Percentiles rank a stretch among this genome's conserved stretches.
Conservation (phyloP, 2,113 vertebrate genomes). For the Hippocampus abdominalis region DNA sequence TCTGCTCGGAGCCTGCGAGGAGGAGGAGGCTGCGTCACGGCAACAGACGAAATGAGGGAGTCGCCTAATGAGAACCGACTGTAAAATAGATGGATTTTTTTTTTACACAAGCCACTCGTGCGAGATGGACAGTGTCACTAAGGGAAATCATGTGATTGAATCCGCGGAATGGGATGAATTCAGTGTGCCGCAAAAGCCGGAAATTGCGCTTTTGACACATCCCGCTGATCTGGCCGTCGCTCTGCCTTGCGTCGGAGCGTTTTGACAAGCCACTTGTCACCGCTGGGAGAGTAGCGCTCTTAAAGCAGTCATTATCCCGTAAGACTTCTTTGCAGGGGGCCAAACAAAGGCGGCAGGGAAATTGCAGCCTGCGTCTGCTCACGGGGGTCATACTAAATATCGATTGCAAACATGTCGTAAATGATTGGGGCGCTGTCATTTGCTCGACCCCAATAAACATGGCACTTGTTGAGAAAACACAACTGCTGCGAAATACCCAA, state of each 20-base stretch:
- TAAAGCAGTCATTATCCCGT: conserved; percentile 81
- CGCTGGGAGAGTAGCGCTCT: conserved; percentile 75
- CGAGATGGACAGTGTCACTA: conserved; percentile 21
- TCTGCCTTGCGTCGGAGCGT: conserved; percentile 63
- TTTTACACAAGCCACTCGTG: conserved; percentile 24
- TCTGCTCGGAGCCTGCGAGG: conserved; percentile 40
- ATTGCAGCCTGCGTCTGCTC: conserved; percentile 71
- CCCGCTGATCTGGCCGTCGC: conserved; percentile 43
- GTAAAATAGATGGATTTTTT: conserved; percentile 25
- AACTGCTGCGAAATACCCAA: conserved; percentile 31
- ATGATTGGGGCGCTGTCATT: conserved; percentile 32
- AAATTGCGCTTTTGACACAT: conserved; percentile 61
- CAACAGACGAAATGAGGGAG: conserved; percentile 29
- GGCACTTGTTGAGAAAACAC: conserved; percentile 24
- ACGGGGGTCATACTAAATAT: conserved; percentile 35
- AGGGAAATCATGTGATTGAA: conserved; percentile 33
- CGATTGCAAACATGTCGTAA: conserved; percentile 40
- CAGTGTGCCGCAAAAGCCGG: conserved; percentile 37
- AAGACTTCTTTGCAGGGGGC: conserved; percentile 76
- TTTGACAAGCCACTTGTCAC: conserved; percentile 72
- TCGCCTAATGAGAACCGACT: conserved; percentile 8
- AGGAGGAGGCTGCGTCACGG: conserved; percentile 35
- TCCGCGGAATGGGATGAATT: conserved; percentile 34
- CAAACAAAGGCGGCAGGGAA: conserved; percentile 74
- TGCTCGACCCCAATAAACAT: conserved; percentile 19